Base-by-base conservation (phyloP, 2,797 vertebrate species). In the Lithobates pipiens region DNA sequence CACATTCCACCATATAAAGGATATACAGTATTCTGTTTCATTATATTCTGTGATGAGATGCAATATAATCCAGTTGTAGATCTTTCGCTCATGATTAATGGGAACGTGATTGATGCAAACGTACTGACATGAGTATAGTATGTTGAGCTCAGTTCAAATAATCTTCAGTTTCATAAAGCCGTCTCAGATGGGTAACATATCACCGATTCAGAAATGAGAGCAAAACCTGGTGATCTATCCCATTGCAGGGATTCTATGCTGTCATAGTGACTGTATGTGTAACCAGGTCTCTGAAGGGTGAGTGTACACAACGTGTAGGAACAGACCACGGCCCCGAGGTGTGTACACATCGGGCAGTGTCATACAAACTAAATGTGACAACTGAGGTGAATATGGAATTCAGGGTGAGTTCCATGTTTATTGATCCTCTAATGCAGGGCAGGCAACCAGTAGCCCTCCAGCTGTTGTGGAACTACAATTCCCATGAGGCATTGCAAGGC, bases 1-100 rank as follows among this genome's bases (percentile, higher is more conserved):
- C 77, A 78, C 25, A 68, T 78, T 44, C 61, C 77, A 27, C 3
- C n/a, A 68, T 61, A 68, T 46, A 44, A 29, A 68, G 15, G n/a
- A 10, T 21, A 46, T 46, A 46, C n/a, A 39, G 54, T 46, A 67
- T 77, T 78, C 25, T 29, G 5, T 68, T 77, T 67, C 76, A 67
- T 78, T 29, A 44, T 18, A n/a, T 78, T 46, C 2, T 27, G 65
- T 2, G 1, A 68, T 78, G 9, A 77, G 7, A 78, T 29, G 42
- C 39, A 39, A 39, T 39, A 39, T 65, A 29, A 29, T 3, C 39
- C 36, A 11, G 3, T 42, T 7, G 3, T 10, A 78, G 39, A 57
- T 63, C 11, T 57, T 57, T 76, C n/a, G 65, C 18, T n/a, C 9
- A 10, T 21, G 76, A 65, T 67, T 63, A 42, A 44, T 44, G 15